Base-by-base conservation (phyloP, 2,888 invertebrate species). In the Hecatera dysodea region DNA sequence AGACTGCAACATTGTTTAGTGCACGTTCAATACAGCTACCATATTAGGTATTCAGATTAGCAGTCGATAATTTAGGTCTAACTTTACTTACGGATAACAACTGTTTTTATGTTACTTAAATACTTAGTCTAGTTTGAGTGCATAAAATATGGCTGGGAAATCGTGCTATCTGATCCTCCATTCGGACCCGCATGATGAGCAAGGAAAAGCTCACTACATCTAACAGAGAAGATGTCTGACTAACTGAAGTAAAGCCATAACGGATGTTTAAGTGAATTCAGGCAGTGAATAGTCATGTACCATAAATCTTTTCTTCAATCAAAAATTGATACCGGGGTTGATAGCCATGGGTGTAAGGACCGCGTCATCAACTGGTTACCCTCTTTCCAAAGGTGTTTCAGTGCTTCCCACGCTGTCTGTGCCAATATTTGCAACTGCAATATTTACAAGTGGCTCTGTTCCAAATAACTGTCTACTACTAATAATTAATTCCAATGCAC, bases 21-120 rank as follows among this genome's bases (percentile, higher is more conserved):
- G 64, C 24, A 19, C 12, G 48, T 22, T 9, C 12, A 56, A 50
- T 74, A 46, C 33, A 50, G 48, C 36, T 74, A 33, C 24, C 5
- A 33, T 19, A 72, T 73, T 72, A 27, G 19, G 64, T 50, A 72
- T 74, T 63, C 75, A 56, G 56, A 63, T 36, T 56, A 72, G 1
- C 42, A 4, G 17, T 17, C 24, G 12, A 64, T 72, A 50, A 63
- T 46, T 73, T 33, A 64, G 65, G 33, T 50, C 44, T 64, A 44
- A 8, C 33, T 27, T 19, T 3, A 56, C 15, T 48, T 39, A 63
- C 48, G 39, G 15, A 7, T 55, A 27, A 12, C 42, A 42, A 48
- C 33, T 39, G 33, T 42, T 48, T 61, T 24, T n/a, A 42, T 24
- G 29, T 42, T 42, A n/a, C n/a, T n/a, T n/a, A 36, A 56, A 36